Evolutionary conservation across 37 sponge, comb jelly and placozoan genomes (phyloP).

Genomic region (Diacarnus erythraeanus): DNA sequence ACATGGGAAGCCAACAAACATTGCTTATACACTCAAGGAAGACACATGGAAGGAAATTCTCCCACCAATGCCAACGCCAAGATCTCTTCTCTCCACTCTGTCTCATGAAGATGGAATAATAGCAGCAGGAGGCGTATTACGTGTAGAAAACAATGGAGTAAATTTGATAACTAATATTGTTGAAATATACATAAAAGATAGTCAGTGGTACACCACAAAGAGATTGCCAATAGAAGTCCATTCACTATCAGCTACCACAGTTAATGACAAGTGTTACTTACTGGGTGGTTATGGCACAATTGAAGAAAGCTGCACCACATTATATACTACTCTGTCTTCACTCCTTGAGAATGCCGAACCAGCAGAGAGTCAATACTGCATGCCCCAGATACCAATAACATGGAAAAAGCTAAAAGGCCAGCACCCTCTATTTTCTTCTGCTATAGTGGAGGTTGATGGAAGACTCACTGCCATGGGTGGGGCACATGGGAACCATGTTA

Average conservation of each 20-base stretch:
- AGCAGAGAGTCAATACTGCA: not conserved
- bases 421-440: not conserved
- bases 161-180: not conserved
- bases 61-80: not conserved
- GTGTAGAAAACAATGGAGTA: not conserved
- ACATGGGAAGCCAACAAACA: not conserved
- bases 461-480: not conserved
- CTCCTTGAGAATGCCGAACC: not conserved
- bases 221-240: not conserved
- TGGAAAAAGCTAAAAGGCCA: not conserved
- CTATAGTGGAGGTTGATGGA: not conserved
- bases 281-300: not conserved
- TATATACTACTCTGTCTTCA: not conserved
- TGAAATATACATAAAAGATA: not conserved
- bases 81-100: not conserved
- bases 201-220: not conserved
- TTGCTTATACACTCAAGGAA: not conserved
- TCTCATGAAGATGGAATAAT: not conserved
- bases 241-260: not conserved
- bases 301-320: not conserved
- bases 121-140: not conserved
- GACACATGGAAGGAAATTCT: not conserved
- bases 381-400: not conserved
- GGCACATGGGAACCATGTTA: too few relatives aligned
- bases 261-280: not conserved